Base-by-base conservation (phyloP, 1,140 invertebrate genomes). In the Meloidogyne floridensis region DNA sequence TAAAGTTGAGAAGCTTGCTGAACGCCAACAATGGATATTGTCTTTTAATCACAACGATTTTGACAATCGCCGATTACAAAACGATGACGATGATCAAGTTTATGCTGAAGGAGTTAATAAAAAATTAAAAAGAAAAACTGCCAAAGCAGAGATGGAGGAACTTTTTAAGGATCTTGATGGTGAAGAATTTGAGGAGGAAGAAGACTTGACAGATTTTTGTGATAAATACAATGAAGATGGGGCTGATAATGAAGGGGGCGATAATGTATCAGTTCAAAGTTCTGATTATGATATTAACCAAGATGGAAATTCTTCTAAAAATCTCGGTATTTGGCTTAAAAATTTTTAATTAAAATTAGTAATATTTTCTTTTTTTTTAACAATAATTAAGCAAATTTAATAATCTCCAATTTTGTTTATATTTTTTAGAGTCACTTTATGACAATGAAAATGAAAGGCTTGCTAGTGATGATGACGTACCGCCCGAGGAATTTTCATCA, bases 401-500 rank as follows among this genome's bases (percentile, higher is more conserved):
- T 32, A 32, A 32, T 32, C 32, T 32, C 32, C 32, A 32, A 15
- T 42, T 75, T 75, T 75, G 15, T 7, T 47, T 32, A 18, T 47
- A 0, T 32, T 77, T 43, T 18, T 56, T 56, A 56, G 51, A 42
- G 8, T 56, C 53, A 59, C 7, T 15, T 42, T 32, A 20, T 42
- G 20, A 5, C 6, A 53, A 32, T 59, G 5, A 59, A 71, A n/a
- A 53, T 4, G 77, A 80, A 10, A 18, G n/a, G 13, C 20, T 54
- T 20, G 71, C 47, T 3, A 80, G 82, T 15, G 81, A 70, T 18
- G 81, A 81, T 32, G 81, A 84, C 69, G 82, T 20, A 18, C 80
- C 82, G 6, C 54, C 53, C 8, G 82, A 83, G 9, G 69, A 82
- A 53, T 43, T 72, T 42, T 42, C 72, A 4, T 82, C 82, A 47